Base-by-base conservation (phyloP, 2,113 vertebrate species). In the Cyprinodon brontotheroides region DNA sequence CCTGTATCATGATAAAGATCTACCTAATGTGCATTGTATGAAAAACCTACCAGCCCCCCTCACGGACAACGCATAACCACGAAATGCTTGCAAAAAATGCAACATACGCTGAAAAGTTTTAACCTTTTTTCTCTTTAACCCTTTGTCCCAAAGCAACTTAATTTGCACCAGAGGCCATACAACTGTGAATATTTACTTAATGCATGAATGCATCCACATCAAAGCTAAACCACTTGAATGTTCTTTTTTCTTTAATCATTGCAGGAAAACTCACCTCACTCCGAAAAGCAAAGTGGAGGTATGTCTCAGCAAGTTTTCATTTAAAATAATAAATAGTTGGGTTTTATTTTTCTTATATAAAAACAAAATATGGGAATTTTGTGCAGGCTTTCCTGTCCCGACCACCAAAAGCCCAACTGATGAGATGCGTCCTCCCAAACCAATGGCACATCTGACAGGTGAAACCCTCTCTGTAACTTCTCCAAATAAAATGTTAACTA, bases 371-470 rank as follows among this genome's bases (percentile, higher is more conserved):
- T 77, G 20, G 84, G 11, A 0, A 81, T 20, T n/a, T 45, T 53
- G 36, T 13, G 62, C 84, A 89, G 84, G 0, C 61, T 0, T 11
- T 36, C 7, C 1, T 41, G 1, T 7, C 3, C 0, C 60, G 36
- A 1, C 60, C 2, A 12, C 11, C 7, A 0, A 20, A 4, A 40
- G 4, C n/a, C n/a, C 22, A 5, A 50, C 12, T 2, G 13, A 38
- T 1, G 1, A 2, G 0, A 2, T 82, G 47, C 67, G 3, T 67
- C 93, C 89, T 3, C 86, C 91, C 65, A 95, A 92, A 87, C 93
- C 94, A 10, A 67, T 89, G 17, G 93, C 93, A 38, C 93, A 93
- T 59, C 80, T 95, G 75, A 90, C 81, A 85, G 92, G 94, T 95
- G 63, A 89, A 85, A 70, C 5, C 38, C 14, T 53, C 61, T 17